These are phyloP conservation scores for Sula dactylatra DNA, from an alignment of 2,113 vertebrate species.

Conservation along the genomic window DNA sequence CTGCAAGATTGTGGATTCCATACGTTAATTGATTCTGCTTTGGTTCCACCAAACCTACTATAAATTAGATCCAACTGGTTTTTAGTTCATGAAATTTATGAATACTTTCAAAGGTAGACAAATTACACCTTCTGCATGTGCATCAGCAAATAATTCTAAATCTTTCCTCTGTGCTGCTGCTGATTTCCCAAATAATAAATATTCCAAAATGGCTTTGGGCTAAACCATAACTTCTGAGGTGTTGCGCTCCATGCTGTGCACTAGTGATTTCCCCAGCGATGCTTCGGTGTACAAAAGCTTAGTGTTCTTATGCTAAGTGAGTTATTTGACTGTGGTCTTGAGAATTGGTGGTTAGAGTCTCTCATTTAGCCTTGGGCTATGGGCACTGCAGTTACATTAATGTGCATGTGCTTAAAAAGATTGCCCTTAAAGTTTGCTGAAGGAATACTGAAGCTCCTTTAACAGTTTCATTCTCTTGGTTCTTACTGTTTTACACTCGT, in stretches of 20 bases:
- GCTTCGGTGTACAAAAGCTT: not conserved
- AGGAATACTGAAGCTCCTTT: not conserved
- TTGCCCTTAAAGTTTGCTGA: not conserved
- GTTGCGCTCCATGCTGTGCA: not conserved
- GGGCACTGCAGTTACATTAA: not conserved
- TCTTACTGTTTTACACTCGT: not conserved
- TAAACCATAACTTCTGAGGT: not conserved
- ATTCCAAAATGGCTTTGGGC: slow-evolving; percentile 4
- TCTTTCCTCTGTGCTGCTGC: not conserved
- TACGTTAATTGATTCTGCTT: not conserved
- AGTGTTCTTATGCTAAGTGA: not conserved
- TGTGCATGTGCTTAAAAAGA: not conserved
- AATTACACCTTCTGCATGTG: not conserved
- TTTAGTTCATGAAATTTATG: not conserved
- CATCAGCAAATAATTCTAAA: not conserved
- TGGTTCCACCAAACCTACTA: not conserved
- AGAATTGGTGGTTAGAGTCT: not conserved
- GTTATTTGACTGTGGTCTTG: not conserved
- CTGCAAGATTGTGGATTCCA: not conserved
- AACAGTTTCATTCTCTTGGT: not conserved
- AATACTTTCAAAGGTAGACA: not conserved
- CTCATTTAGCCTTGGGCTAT: not conserved
- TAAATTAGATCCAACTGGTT: not conserved
- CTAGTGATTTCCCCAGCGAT: not conserved
- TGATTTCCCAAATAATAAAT: slow-evolving; percentile 51